phyloP scores from a whole-genome alignment of 2,113 vertebrate genomes.

The Notothenia rossii region DNA sequence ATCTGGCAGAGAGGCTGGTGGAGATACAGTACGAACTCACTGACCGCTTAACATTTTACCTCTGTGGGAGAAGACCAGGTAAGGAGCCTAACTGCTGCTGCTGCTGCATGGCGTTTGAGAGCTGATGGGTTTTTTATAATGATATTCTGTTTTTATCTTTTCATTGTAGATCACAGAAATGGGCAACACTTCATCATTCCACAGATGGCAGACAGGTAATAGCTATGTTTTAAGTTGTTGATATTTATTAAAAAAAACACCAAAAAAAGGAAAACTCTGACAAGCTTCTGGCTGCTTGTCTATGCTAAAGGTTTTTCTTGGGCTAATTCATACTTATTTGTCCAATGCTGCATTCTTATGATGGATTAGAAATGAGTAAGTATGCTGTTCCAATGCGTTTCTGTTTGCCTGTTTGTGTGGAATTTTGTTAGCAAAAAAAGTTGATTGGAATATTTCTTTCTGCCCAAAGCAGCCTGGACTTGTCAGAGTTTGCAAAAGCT shows the following conservation, averaged over 20 bases:
- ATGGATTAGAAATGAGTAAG: constrained; percentile 83
- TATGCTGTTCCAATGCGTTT: constrained; percentile 44
- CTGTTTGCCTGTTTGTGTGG: neutral
- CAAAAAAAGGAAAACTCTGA: too few relatives aligned
- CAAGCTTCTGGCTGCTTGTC: neutral
- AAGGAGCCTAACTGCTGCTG: constrained; percentile 48
- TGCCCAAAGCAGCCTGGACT: constrained; percentile 92
- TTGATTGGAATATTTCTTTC: constrained; percentile 14
- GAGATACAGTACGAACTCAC: constrained; percentile 98
- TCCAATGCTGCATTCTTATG: constrained; percentile 66
- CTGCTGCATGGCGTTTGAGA: neutral
- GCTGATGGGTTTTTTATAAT: neutral
- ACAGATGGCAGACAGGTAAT: constrained; percentile 99
- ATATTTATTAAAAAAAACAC: neutral
- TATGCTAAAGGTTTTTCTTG: neutral
- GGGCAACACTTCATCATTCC: constrained; percentile 98
- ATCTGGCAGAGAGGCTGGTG: constrained; percentile 93
- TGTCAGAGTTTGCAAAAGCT: constrained; percentile 97
- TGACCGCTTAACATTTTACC: constrained; percentile 96
- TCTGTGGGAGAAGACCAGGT: constrained; percentile 98
- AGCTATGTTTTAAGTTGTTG: neutral
- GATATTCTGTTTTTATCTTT: too few relatives aligned
- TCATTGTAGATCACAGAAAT: constrained; percentile 91
- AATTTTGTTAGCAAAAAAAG: neutral
- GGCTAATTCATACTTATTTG: constrained; percentile 41